Conservation (phyloP, 2,888 invertebrate genomes). For the Caenorhabditis drosophilae region DNA sequence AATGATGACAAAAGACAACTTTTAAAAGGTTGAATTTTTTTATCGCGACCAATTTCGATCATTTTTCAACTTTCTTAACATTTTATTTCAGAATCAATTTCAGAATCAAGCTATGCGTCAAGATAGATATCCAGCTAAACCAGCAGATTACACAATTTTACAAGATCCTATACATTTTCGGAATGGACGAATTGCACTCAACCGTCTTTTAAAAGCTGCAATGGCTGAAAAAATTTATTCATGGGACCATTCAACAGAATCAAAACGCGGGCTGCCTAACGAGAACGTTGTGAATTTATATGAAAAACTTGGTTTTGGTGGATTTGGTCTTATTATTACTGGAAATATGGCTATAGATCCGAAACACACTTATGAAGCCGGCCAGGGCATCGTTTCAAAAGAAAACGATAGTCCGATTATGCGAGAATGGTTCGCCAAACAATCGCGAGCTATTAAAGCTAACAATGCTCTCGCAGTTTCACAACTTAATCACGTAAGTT, state of each 20-base stretch:
- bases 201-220: slow-evolving; percentile 45
- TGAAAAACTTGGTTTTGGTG: slow-evolving; percentile 55
- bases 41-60: too few species aligned
- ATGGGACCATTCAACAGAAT: slow-evolving; percentile 39
- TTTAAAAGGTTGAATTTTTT: too few species aligned
- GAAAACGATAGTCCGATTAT: slow-evolving; percentile 33
- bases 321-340: slow-evolving; percentile 53
- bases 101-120: slow-evolving; percentile 9
- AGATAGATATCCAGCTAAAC: slow-evolving; percentile 11
- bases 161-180: slow-evolving; percentile 33
- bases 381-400: slow-evolving; percentile 33
- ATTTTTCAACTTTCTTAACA: too few species aligned
- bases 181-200: slow-evolving; percentile 36
- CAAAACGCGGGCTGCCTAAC: slow-evolving; percentile 46
- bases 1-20: too few species aligned
- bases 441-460: slow-evolving; percentile 28
- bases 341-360: slow-evolving; percentile 54
- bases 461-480: slow-evolving; percentile 44
- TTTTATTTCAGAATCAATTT: too few species aligned
- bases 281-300: slow-evolving; percentile 43
- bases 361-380: slow-evolving; percentile 44
- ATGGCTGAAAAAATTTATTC: slow-evolving; percentile 45
- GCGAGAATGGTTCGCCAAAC: slow-evolving; percentile 33
- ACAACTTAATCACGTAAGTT: slow-evolving; percentile 40
- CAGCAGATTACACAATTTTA: slow-evolving; percentile 20